A percentile compares a stretch with the other conserved stretches of the same genome.
Conservation (phyloP, 2,888 invertebrate species). For the Scotopteryx bipunctaria region DNA sequence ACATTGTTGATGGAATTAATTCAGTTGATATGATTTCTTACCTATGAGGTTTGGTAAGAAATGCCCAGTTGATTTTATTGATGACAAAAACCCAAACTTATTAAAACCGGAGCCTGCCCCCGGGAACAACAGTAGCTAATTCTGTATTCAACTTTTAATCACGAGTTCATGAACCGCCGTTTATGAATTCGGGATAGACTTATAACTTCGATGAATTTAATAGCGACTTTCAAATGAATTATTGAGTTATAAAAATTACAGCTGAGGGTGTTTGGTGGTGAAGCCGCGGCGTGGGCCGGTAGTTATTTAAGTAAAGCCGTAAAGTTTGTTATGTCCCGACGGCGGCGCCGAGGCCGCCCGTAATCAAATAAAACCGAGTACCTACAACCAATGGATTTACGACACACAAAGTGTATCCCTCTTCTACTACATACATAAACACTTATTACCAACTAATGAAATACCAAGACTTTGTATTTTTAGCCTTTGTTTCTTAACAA, state of each 20-base stretch:
- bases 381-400: constrained; percentile 60
- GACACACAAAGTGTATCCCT: constrained; percentile 52
- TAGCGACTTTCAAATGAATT: constrained; percentile 38
- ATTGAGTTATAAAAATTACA: constrained; percentile 43
- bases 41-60: neutral
- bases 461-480: constrained; percentile 9
- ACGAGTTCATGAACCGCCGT: constrained; percentile 22
- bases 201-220: constrained; percentile 31
- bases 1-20: no score
- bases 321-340: constrained; percentile 59
- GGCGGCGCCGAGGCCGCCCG: constrained; percentile 55
- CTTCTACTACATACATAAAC: constrained; percentile 43
- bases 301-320: constrained; percentile 63
- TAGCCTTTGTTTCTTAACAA: neutral
- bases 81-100: constrained; percentile 17
- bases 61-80: neutral
- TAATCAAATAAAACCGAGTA: constrained; percentile 66
- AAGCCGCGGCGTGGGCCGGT: constrained; percentile 36
- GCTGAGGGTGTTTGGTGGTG: constrained; percentile 37
- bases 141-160: constrained; percentile 32
- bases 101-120: constrained; percentile 17
- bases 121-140: constrained; percentile 15
- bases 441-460: constrained; percentile 29
- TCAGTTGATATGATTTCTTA: no score
- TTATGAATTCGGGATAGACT: constrained; percentile 20